Base-by-base conservation (phyloP, 2,888 invertebrate genomes). In the Eilema griseolum region DNA sequence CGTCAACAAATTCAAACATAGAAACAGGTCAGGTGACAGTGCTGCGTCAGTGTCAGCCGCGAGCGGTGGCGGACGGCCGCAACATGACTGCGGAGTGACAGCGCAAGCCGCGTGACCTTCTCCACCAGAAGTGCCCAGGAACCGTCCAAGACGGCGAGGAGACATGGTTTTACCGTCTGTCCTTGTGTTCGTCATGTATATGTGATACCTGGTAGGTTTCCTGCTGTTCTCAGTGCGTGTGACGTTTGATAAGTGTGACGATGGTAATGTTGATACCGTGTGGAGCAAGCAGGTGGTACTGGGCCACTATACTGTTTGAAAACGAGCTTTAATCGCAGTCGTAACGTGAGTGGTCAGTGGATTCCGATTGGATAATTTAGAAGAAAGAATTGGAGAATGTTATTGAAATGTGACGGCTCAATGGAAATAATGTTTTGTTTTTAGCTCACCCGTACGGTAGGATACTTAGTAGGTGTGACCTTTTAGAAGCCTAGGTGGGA, bases 161-260 rank as follows among this genome's bases (percentile, higher is more conserved):
- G 67, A 61, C 31, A 61, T 67, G 61, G 26, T 67, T 61, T 26
- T 11, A 31, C 61, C 28, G 67, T 56, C 33, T 52, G 61, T 61
- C 61, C 67, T 31, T 52, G 61, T 61, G 67, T 61, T 26, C 61
- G 61, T 61, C 52, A 67, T 67, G 67, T 61, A 16, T 61, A 61
- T 61, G 41, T 67, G 24, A 67, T 52, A 62, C 67, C 52, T 62
- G 67, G 67, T 67, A 52, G 28, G 67, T 61, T 56, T 23, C 10
- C 23, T 26, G 26, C 26, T 41, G 26, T 33, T 41, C 14, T 61
- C 52, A 33, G 16, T 28, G 31, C n/a, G 60, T 20, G 26, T 28
- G 12, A 57, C 3, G 14, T 41, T 41, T 41, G 41, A 3, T 41
- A 46, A 20, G 46, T 46, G 46, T 20, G 20, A 46, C 8, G 20